phyloP scores from a whole-genome alignment of 2,797 vertebrate genomes.

The Buceros bicornis region DNA sequence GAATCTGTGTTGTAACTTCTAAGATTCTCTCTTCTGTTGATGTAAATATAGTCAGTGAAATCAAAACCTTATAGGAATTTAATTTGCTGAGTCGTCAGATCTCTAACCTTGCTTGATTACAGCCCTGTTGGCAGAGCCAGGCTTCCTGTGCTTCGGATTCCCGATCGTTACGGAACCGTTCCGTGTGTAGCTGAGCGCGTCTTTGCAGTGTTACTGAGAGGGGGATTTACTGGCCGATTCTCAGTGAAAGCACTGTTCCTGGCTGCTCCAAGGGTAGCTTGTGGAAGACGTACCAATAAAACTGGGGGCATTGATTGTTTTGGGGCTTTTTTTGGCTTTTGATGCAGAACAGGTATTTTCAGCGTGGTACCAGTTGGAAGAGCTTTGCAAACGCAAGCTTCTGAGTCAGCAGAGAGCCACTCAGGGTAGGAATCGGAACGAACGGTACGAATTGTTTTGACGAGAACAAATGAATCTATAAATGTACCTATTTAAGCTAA shows the following conservation, averaged over 20 bases:
- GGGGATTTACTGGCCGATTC: not conserved
- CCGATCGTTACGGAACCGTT: not conserved
- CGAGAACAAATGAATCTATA: conserved; percentile 13
- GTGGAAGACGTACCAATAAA: not conserved
- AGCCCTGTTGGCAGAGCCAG: not conserved
- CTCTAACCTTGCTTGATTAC: not conserved
- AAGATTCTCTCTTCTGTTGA: conserved; percentile 10
- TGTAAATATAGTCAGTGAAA: not conserved
- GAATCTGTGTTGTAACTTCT: not conserved
- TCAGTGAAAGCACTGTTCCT: not conserved
- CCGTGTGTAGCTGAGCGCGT: not conserved
- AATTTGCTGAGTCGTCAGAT: conserved; percentile 19
- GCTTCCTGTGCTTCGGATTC: not conserved
- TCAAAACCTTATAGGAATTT: not conserved
- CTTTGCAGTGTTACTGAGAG: not conserved
- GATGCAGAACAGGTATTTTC: not conserved
- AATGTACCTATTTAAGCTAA: not conserved
- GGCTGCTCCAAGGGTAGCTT: not conserved
- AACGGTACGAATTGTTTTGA: not conserved
- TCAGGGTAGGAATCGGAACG: not conserved
- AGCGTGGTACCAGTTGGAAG: not conserved
- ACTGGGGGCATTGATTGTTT: not conserved
- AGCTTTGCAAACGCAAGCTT: not conserved
- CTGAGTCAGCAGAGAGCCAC: not conserved
- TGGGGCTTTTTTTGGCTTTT: not conserved